Percentiles rank a stretch among this genome's conserved stretches.
Conservation (phyloP, 2,888 invertebrate genomes). For the Leucophenga maculata region DNA sequence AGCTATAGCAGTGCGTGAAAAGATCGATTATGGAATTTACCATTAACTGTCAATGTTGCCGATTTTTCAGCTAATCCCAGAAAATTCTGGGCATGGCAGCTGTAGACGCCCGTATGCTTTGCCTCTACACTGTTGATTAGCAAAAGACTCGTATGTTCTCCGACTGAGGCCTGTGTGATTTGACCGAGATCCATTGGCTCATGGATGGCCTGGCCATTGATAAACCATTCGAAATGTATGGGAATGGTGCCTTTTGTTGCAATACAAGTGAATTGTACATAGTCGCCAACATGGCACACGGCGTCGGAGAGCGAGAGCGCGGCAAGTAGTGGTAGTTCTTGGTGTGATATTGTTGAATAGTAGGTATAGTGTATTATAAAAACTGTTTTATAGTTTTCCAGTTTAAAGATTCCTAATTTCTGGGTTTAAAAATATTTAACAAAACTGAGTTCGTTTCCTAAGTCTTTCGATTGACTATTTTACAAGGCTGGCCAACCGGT, state of each 20-base stretch:
- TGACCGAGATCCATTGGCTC: slow-evolving; percentile 40
- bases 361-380: too few relatives aligned
- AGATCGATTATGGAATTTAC: slow-evolving; percentile 67
- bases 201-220: slow-evolving; percentile 53
- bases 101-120: slow-evolving; percentile 77
- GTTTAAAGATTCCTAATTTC: neutral
- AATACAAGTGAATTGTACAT: slow-evolving; percentile 87
- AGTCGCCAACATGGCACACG: slow-evolving; percentile 75
- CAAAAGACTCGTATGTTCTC: slow-evolving; percentile 74
- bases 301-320: slow-evolving; percentile 66
- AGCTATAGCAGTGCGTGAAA: slow-evolving; percentile 28
- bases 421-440: neutral
- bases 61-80: slow-evolving; percentile 75
- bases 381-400: too few relatives aligned
- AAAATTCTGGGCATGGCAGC: slow-evolving; percentile 76
- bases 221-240: slow-evolving; percentile 77
- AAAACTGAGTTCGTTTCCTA: slow-evolving; percentile 27
- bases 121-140: slow-evolving; percentile 77
- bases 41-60: slow-evolving; percentile 76
- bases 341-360: neutral
- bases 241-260: slow-evolving; percentile 83
- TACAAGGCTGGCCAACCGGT: too few relatives aligned
- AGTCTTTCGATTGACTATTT: slow-evolving; percentile 28
- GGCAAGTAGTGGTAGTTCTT: slow-evolving; percentile 66
- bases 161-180: slow-evolving; percentile 67